Percentiles rank a stretch among this genome's conserved stretches.
Evolutionary conservation across 2,113 vertebrate species (phyloP).

Genomic region (Trichomycterus rosablanca): DNA sequence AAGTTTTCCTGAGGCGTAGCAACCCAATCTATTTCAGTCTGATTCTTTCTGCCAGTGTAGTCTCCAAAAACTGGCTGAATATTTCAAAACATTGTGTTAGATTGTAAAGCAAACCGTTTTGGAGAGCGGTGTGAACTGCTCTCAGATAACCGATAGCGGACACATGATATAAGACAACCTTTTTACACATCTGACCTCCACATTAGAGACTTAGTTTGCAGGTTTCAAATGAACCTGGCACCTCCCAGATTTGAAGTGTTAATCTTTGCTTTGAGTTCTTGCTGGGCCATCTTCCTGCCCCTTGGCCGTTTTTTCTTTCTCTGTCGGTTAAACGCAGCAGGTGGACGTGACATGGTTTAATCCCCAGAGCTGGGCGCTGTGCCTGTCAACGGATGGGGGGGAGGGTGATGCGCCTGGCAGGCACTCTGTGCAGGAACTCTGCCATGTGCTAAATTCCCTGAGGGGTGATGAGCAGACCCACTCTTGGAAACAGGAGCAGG

Average conservation of each 20-base stretch:
- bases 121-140: neutral
- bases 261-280: conserved; percentile 16
- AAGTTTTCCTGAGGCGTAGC: too few species aligned
- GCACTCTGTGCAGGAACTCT: conserved; percentile 45
- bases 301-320: neutral
- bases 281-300: conserved; percentile 1
- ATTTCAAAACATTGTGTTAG: too few species aligned
- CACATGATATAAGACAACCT: neutral
- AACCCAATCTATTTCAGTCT: too few species aligned
- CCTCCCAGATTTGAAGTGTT: conserved; percentile 3
- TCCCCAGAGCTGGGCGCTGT: neutral
- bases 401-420: conserved; percentile 43
- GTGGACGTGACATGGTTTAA: conserved; percentile 12
- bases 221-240: neutral
- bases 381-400: conserved; percentile 22
- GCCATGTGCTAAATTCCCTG: conserved; percentile 53
- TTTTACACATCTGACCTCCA: conserved; percentile 7
- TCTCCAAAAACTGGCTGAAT: too few species aligned
- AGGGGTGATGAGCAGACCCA: conserved; percentile 47
- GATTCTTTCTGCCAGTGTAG: too few species aligned
- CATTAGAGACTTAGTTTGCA: neutral
- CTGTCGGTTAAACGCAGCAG: conserved; percentile 20
- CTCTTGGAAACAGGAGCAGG: conserved; percentile 57
- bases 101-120: neutral
- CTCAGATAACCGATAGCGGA: too few species aligned